Conservation (phyloP, 23 tunicate species). For the Styela clava region DNA sequence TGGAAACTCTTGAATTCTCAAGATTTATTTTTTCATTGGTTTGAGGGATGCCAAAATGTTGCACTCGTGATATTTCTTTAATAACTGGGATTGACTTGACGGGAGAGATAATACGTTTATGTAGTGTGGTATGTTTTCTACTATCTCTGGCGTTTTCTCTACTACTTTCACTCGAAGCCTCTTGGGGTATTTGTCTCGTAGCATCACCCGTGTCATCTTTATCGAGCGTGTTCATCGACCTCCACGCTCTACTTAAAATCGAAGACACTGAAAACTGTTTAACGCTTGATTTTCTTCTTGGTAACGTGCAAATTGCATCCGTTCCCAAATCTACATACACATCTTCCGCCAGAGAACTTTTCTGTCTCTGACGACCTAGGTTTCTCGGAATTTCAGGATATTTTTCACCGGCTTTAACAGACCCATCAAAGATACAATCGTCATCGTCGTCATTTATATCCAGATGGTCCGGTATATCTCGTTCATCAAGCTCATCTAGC, state of each 20-base stretch:
- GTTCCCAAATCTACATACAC: slow-evolving; percentile 25
- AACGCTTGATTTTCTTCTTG: slow-evolving; percentile 45
- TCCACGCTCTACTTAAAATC: slow-evolving; percentile 53
- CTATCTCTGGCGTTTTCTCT: neutral
- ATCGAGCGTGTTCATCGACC: slow-evolving; percentile 38
- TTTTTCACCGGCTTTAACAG: slow-evolving; percentile 4
- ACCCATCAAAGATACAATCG: slow-evolving; percentile 1
- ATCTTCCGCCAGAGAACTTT: slow-evolving; percentile 10
- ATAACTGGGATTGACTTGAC: slow-evolving; percentile 1
- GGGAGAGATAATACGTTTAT: slow-evolving; percentile 18
- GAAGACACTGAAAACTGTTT: slow-evolving; percentile 34
- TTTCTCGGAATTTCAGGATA: slow-evolving; percentile 25
- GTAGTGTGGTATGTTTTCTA: slow-evolving; percentile 4
- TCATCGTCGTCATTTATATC: neutral
- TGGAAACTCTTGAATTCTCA: neutral
- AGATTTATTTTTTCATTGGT: neutral
- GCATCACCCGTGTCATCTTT: slow-evolving; percentile 6
- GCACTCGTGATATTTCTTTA: neutral
- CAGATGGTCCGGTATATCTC: neutral
- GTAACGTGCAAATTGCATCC: slow-evolving; percentile 31
- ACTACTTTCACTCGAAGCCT: neutral
- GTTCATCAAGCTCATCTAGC: slow-evolving; percentile 52
- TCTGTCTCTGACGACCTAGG: neutral
- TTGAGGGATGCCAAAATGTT: neutral
- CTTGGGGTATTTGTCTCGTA: neutral